These are phyloP conservation scores for Uropsilus gracilis DNA, from an alignment of 2,113 vertebrate genomes.

Conservation along the genomic window DNA sequence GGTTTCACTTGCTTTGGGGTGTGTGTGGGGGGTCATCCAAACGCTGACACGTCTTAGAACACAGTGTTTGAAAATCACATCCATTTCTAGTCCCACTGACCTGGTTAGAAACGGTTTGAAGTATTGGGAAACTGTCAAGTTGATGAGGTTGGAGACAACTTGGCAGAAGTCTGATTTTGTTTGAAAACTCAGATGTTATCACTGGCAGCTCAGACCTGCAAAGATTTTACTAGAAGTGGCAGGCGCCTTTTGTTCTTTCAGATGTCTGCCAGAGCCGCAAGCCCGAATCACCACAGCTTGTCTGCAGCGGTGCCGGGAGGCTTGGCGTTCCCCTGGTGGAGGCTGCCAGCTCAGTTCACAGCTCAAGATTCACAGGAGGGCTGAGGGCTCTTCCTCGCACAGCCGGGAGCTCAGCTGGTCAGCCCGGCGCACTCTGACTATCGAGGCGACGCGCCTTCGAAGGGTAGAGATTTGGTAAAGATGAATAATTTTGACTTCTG, in stretches of 20 bases:
- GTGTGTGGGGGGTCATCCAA: not conserved
- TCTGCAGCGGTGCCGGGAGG: not conserved
- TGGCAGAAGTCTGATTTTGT: not conserved
- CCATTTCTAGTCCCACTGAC: not conserved
- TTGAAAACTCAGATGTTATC: not conserved
- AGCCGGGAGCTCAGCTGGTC: not conserved
- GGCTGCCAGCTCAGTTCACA: not conserved
- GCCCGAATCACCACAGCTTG: not conserved
- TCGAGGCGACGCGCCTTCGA: not conserved
- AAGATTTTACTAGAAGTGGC: not conserved
- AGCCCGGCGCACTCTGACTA: not conserved
- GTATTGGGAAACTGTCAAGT: not conserved
- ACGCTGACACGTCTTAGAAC: not conserved
- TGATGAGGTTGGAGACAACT: not conserved
- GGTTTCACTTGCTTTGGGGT: not conserved
- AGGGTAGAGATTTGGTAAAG: not conserved
- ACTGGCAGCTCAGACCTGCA: not conserved
- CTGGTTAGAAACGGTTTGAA: not conserved
- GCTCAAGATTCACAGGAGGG: not conserved
- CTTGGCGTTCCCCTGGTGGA: not conserved
- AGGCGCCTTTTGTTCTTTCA: not conserved
- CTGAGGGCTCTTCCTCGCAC: not conserved
- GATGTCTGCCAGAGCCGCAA: not conserved
- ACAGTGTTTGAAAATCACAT: not conserved
- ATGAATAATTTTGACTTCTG: not conserved